phyloP scores from a whole-genome alignment of 2,797 vertebrate species.

The Tarsius wallacei region DNA sequence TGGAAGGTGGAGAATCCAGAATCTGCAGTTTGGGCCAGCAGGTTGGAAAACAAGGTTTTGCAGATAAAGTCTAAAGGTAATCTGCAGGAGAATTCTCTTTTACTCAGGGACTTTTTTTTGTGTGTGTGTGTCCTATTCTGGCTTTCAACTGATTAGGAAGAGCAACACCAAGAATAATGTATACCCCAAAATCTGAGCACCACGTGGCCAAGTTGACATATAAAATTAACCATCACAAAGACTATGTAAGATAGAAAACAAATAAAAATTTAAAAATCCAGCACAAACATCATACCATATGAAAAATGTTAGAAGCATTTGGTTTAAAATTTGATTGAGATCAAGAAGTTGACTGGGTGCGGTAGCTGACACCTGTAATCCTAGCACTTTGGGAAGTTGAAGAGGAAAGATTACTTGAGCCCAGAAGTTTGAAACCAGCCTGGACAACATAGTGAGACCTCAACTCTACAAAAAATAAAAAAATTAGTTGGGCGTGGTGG shows the following conservation, averaged over 20 bases:
- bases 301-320: conserved; percentile 9
- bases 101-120: neutral
- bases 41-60: neutral
- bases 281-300: neutral
- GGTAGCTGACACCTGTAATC: too few relatives aligned
- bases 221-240: neutral
- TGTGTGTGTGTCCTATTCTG: neutral
- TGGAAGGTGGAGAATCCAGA: neutral
- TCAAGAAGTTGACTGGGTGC: neutral
- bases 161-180: neutral
- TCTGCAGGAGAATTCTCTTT: neutral
- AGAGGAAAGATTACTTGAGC: too few relatives aligned
- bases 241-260: neutral
- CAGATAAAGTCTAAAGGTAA: accelerated
- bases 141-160: neutral
- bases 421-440: too few relatives aligned
- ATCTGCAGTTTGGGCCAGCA: neutral
- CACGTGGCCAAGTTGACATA: neutral
- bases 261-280: neutral
- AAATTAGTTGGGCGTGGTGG: too few relatives aligned
- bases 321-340: neutral
- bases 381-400: too few relatives aligned
- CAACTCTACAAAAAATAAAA: too few relatives aligned
- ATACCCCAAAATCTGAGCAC: neutral
- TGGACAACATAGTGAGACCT: too few relatives aligned